Evolutionary conservation across 1,140 invertebrate species (phyloP).

Genomic region (Orchesella cincta): DNA sequence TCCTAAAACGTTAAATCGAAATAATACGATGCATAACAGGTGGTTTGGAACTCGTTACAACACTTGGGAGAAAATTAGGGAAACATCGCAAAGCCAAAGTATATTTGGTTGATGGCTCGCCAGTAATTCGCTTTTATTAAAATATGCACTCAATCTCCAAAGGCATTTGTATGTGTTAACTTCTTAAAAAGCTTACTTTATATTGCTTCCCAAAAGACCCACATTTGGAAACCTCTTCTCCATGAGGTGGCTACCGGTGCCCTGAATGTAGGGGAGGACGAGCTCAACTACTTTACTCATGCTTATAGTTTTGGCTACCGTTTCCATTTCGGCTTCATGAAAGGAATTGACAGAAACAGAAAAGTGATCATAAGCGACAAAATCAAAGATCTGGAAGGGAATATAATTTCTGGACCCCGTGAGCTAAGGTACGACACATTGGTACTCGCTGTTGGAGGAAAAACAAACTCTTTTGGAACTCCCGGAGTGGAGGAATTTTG

Average conservation of each 20-base stretch:
- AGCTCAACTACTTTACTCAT: slow-evolving; percentile 34
- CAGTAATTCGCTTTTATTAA: too few relatives aligned
- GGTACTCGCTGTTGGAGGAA: slow-evolving; percentile 29
- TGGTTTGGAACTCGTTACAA: slow-evolving; percentile 37
- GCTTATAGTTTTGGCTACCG: slow-evolving; percentile 20
- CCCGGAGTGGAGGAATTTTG: slow-evolving; percentile 36
- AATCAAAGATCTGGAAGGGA: slow-evolving; percentile 12
- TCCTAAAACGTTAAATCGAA: too few relatives aligned
- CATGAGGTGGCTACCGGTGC: slow-evolving; percentile 35
- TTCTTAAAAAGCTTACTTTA: background rate
- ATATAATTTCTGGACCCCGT: slow-evolving; percentile 6
- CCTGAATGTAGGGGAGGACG: slow-evolving; percentile 28
- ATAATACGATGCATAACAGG: too few relatives aligned
- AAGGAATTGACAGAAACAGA: background rate
- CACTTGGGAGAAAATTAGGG: slow-evolving; percentile 31
- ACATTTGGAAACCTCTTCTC: slow-evolving; percentile 37
- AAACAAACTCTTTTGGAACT: slow-evolving; percentile 35
- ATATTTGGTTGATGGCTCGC: slow-evolving; percentile 26
- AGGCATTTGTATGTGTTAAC: background rate
- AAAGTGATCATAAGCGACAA: slow-evolving; percentile 27
- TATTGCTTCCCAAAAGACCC: background rate
- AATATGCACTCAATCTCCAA: background rate
- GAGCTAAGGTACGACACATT: slow-evolving; percentile 32
- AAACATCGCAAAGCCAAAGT: slow-evolving; percentile 6
- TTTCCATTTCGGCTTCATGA: slow-evolving; percentile 38